Conservation (phyloP, 2,888 invertebrate species). For the Agrochola lota region DNA sequence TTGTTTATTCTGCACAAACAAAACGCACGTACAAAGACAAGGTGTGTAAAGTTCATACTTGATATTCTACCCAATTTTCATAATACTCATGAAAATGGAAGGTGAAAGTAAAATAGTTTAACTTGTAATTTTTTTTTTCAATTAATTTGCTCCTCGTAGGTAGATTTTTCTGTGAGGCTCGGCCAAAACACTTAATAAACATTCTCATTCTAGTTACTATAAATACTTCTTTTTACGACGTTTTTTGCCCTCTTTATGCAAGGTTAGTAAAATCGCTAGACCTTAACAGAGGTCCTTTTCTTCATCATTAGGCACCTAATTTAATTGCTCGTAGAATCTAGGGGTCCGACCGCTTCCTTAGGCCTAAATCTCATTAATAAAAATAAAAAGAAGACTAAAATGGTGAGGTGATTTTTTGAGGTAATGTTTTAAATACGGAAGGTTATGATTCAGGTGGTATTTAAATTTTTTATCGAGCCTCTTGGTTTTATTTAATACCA, state of each 20-base stretch:
- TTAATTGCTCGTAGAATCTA: slow-evolving; percentile 76
- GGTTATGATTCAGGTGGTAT: background rate
- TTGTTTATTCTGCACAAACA: no score
- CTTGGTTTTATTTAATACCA: background rate
- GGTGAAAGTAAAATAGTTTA: background rate
- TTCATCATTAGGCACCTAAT: slow-evolving; percentile 82
- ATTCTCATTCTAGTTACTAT: background rate
- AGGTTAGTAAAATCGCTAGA: slow-evolving; percentile 44
- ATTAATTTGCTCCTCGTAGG: background rate
- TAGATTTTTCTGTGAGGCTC: background rate
- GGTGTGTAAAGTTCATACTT: background rate
- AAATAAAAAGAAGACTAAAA: no score
- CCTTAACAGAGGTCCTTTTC: slow-evolving; percentile 70
- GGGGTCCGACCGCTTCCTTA: slow-evolving; percentile 66
- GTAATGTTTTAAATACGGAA: slow-evolving; percentile 71
- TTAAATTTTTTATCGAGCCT: background rate
- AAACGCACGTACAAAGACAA: no score
- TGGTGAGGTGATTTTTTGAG: slow-evolving; percentile 69
- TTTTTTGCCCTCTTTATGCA: slow-evolving; percentile 14
- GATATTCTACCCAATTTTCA: background rate
- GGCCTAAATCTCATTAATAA: slow-evolving; percentile 82
- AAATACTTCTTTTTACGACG: slow-evolving; percentile 27
- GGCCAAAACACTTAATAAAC: background rate
- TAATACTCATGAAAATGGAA: background rate
- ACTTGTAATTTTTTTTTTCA: background rate